Base-by-base conservation (phyloP, 1,140 invertebrate species). In the Probaryconus sp. region DNA sequence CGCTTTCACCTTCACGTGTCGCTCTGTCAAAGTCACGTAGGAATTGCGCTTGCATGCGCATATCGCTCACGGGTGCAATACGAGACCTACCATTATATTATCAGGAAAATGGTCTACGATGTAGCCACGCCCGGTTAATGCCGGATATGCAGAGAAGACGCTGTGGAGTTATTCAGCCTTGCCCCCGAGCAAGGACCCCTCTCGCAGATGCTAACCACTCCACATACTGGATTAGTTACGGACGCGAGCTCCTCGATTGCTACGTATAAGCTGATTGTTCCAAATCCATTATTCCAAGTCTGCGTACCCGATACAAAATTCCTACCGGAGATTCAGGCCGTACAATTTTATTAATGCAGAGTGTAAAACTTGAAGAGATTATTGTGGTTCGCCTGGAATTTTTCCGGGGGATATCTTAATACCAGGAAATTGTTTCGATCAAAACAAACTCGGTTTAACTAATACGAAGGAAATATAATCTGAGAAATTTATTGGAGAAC, bases 41-140 rank as follows among this genome's bases (percentile, higher is more conserved):
- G 30, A 9, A 31, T 31, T 9, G 4, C 10, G 10, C 33, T 10
- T 14, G 33, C 33, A 35, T 24, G 47, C 9, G 40, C 7, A 48
- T 31, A 64, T 72, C 55, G 63, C 68, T 77, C 50, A 77, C 68
- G 74, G 74, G 74, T 63, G 68, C 68, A 42, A 72, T 33, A 69
- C 13, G 51, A 33, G 28, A 40, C 63, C 53, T 64, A 42, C 26
- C 48, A 77, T 79, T 76, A 78, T 69, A 63, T 55, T 78, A 77
- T 77, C 70, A 43, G 70, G 60, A 55, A 79, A 79, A 77, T 77
- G 48, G 47, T 64, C 58, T 63, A 65, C 55, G 55, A 30, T 35
- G 45, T 13, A 9, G 60, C 58, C 69, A 78, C 76, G 76, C 72
- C 67, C 51, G 63, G 45, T 68, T 76, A 69, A 70, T 73, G 50